Evolutionary conservation across 2,113 vertebrate genomes (phyloP).

Genomic region (Neodon shergylaensis): DNA sequence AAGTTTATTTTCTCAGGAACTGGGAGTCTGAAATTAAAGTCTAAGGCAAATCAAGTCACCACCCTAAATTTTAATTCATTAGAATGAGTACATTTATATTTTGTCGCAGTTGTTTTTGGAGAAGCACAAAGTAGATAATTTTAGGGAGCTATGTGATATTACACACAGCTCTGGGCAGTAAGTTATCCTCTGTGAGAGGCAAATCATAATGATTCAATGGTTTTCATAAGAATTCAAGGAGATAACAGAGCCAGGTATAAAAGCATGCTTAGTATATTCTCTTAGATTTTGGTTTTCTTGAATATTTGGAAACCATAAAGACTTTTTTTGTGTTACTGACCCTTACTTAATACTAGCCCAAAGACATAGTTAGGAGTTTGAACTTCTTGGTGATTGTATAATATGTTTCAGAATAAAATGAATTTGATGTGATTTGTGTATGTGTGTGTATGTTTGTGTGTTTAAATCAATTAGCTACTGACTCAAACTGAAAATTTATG

Average conservation of each 20-base stretch:
- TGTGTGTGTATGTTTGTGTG: not conserved
- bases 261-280: not conserved
- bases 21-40: not conserved
- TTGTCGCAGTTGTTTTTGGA: slow-evolving; percentile 24
- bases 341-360: not conserved
- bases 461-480: not conserved
- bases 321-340: slow-evolving; percentile 39
- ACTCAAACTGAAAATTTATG: not conserved
- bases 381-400: slow-evolving; percentile 26
- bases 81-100: not conserved
- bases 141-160: not conserved
- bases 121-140: not conserved
- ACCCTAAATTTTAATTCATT: not conserved
- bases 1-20: not conserved
- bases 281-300: not conserved
- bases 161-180: not conserved
- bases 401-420: slow-evolving; percentile 15
- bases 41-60: not conserved
- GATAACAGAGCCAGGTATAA: not conserved
- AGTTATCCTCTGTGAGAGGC: not conserved
- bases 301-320: not conserved
- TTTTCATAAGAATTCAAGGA: slow-evolving; percentile 12
- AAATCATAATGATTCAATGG: not conserved
- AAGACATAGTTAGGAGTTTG: slow-evolving; percentile 11
- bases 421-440: slow-evolving; percentile 18